These are phyloP conservation scores for Tupaia tana DNA, from an alignment of 2,113 vertebrate genomes.

Conservation along the genomic window DNA sequence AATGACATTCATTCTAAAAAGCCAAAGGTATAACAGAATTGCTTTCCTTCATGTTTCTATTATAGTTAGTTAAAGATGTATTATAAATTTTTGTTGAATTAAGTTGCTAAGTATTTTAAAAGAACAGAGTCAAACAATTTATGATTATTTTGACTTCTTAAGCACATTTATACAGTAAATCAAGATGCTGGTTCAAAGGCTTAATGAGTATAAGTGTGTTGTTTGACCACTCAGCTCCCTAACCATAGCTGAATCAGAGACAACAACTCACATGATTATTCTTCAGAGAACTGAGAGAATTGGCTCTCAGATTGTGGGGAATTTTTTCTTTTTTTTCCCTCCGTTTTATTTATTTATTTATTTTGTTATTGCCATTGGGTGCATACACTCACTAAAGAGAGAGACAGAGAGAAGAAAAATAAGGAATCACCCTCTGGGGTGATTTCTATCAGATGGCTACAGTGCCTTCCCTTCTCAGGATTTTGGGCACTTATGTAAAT, in stretches of 20 bases:
- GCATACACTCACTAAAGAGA: no score
- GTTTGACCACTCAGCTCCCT: neutral
- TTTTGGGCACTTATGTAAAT: no score
- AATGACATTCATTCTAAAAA: slow-evolving; percentile 61
- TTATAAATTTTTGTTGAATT: slow-evolving; percentile 63
- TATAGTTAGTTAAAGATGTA: slow-evolving; percentile 48
- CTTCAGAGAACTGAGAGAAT: neutral
- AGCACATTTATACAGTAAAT: slow-evolving; percentile 53
- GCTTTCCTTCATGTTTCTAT: slow-evolving; percentile 47
- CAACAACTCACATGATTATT: slow-evolving; percentile 13
- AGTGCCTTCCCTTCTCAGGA: no score
- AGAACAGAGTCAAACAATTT: slow-evolving; percentile 35
- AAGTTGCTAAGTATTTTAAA: slow-evolving; percentile 58
- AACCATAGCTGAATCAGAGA: slow-evolving; percentile 21
- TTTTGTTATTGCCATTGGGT: no score
- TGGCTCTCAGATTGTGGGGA: no score
- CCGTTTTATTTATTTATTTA: no score
- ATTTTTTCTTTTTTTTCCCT: no score
- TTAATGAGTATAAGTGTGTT: neutral
- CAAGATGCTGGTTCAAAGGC: slow-evolving; percentile 16
- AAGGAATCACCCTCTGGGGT: no score
- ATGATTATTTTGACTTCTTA: slow-evolving; percentile 53
- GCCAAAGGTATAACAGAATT: slow-evolving; percentile 53
- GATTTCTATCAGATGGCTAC: no score
- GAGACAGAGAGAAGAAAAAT: no score